Evolutionary conservation across 1,140 invertebrate species (phyloP), one percentile per base, ranked within the genome.

Genomic region (Drosophila orena): DNA sequence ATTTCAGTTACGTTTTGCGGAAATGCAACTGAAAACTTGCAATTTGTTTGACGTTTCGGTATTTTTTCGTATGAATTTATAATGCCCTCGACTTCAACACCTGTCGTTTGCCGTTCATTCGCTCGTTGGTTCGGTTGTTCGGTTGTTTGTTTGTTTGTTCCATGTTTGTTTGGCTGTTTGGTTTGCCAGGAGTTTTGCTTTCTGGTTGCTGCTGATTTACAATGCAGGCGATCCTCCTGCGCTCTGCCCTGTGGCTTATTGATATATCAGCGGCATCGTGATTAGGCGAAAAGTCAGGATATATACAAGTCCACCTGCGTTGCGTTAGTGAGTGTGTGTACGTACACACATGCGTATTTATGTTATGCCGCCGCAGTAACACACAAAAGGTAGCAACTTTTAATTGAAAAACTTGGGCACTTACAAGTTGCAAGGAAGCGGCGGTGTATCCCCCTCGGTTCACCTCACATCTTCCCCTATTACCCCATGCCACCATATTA

Each of bases 21-120:
- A 88, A 88, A 89, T 89, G 83, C 84, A 88, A 88, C 83, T 88
- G 84, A 89, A 88, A 88, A 88, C 84, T 88, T 89, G 83, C 83
- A 88, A 88, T 88, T 88, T 88, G 83, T 88, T 88, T 88, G 83
- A 88, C 83, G 83, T 88, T 88, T 83, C 56, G 84, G 62, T 88
- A 88, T 88, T 88, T 77, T 71, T 88, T 83, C 66, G 71, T 89
- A 77, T 88, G 83, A 79, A 88, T 88, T 88, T 89, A 83, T 89
- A 89, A 88, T 89, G 84, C 76, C 59, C 62, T 62, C 59, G 66
- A 83, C 79, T 83, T 88, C 83, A 88, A 88, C 83, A 88, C 83
- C 83, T 88, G 83, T 81, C 70, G 64, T 59, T 57, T 44, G 40
- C 49, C 56, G 59, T 73, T 74, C 75, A 1, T 64, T 59, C 17